These are phyloP conservation scores for Albula glossodonta DNA, from an alignment of 2,113 vertebrate species.

Conservation along the genomic window DNA sequence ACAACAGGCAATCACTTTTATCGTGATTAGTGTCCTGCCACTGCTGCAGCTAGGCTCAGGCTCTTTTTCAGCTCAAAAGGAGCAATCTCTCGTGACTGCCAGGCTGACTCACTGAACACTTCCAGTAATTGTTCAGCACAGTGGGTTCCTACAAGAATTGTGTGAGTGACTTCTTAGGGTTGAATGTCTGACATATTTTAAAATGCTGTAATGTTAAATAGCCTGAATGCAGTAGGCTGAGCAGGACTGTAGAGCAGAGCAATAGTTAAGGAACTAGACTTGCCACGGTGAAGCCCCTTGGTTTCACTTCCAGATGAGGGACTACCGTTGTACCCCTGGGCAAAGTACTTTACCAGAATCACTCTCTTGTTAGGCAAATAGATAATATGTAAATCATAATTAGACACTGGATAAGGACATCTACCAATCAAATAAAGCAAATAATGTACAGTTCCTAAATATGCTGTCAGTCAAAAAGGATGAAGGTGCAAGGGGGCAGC, in stretches of 20 bases:
- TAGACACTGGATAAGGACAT: background rate
- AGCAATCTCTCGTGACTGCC: background rate
- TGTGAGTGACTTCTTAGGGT: background rate
- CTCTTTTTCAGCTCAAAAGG: background rate
- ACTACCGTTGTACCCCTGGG: background rate
- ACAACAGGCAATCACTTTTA: background rate
- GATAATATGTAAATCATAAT: background rate
- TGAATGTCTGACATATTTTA: background rate
- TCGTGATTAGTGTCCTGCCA: background rate
- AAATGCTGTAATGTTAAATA: background rate
- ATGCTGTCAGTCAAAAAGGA: background rate
- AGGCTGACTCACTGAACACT: background rate
- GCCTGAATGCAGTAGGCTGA: background rate
- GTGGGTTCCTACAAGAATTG: background rate
- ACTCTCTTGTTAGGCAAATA: background rate
- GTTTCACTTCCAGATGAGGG: background rate
- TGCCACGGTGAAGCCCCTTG: background rate
- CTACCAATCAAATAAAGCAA: background rate
- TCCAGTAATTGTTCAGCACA: background rate
- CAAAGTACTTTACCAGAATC: background rate
- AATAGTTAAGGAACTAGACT: background rate
- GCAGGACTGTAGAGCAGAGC: background rate
- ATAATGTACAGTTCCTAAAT: background rate
- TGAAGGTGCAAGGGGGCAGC: background rate
- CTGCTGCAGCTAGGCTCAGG: background rate